A percentile compares a stretch with the other conserved stretches of the same genome.
Evolutionary conservation across 1,140 invertebrate genomes (phyloP).

Genomic region (Pogonomyrmex californicus): DNA sequence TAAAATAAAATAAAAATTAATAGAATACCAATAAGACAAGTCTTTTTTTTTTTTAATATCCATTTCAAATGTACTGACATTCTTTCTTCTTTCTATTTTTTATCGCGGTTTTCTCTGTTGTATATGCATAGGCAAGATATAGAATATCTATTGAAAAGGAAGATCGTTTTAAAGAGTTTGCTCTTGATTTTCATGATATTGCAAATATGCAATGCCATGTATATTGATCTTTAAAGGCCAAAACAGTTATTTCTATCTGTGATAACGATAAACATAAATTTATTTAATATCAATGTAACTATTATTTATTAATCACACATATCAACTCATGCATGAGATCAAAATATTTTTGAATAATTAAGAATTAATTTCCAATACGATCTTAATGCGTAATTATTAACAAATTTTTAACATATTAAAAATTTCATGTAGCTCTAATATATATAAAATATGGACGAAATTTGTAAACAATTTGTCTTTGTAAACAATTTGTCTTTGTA

Average conservation of each 20-base stretch:
- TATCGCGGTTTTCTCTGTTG: background rate
- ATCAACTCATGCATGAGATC: background rate
- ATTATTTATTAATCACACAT: background rate
- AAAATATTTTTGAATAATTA: background rate
- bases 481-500: background rate
- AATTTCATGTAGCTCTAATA: background rate
- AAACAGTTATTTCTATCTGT: conserved; percentile 20
- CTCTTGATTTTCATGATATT: background rate
- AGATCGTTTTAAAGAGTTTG: conserved; percentile 36
- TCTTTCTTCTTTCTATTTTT: background rate
- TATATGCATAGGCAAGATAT: background rate
- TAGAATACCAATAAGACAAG: background rate
- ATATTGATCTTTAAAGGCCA: conserved; percentile 44
- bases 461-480: background rate
- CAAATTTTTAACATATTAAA: background rate
- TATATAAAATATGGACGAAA: background rate
- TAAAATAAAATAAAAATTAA: background rate
- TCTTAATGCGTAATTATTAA: no score
- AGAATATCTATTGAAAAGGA: conserved; percentile 30
- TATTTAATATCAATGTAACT: background rate
- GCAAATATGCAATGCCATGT: background rate
- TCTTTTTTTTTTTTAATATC: background rate
- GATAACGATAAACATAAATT: background rate
- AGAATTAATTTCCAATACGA: background rate
- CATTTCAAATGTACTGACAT: background rate